Evolutionary conservation across 2,797 vertebrate genomes (phyloP).

Genomic region (Furcifer pardalis): DNA sequence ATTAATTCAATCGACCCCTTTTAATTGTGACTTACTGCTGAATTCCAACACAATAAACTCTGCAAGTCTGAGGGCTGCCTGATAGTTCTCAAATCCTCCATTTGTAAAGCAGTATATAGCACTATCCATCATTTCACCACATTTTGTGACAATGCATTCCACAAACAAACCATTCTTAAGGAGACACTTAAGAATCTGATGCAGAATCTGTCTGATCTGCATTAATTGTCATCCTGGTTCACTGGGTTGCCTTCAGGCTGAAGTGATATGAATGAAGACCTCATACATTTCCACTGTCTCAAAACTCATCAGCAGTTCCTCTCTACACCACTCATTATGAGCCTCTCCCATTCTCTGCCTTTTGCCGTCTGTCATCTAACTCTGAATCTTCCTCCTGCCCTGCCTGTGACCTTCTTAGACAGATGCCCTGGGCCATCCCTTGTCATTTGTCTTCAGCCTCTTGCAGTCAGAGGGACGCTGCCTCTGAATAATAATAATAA

Average conservation of each 20-base stretch:
- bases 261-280: neutral
- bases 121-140: neutral
- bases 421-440: neutral
- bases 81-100: neutral
- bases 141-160: neutral
- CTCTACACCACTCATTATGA: neutral
- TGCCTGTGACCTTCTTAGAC: conserved; percentile 1
- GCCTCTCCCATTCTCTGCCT: neutral
- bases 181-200: neutral
- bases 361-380: neutral
- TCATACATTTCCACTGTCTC: too few species aligned
- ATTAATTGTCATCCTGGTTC: neutral
- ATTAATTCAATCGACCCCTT: too few species aligned
- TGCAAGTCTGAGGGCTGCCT: neutral
- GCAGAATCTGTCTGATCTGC: neutral
- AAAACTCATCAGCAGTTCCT: neutral
- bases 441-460: neutral
- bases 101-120: neutral
- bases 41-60: neutral
- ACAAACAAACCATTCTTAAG: neutral
- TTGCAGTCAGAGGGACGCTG: neutral
- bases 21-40: too few species aligned
- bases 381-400: neutral
- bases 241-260: neutral
- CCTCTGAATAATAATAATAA: neutral